These are phyloP conservation scores for Sclerodermus sp. DNA, from an alignment of 2,888 invertebrate genomes.

Conservation along the genomic window DNA sequence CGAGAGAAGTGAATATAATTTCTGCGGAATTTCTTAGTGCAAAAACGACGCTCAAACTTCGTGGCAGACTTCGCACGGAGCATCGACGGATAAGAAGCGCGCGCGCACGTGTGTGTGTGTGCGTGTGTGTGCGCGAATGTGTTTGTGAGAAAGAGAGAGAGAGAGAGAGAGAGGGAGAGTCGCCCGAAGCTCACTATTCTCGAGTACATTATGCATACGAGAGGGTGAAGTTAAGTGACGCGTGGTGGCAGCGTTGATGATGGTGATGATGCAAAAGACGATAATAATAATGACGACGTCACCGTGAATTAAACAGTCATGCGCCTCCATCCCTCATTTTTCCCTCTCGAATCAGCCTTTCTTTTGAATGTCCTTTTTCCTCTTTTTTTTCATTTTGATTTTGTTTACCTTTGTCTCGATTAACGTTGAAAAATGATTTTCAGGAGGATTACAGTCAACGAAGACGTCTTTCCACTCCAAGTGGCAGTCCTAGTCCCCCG, in stretches of 20 bases:
- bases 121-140: too few species aligned
- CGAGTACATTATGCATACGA: slow-evolving; percentile 24
- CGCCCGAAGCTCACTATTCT: slow-evolving; percentile 25
- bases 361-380: slow-evolving; percentile 2
- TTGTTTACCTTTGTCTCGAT: slow-evolving; percentile 6
- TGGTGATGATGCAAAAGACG: slow-evolving; percentile 32
- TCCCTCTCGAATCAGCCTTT: too few species aligned
- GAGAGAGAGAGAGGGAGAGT: too few species aligned
- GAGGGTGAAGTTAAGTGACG: slow-evolving; percentile 29
- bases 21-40: too few species aligned
- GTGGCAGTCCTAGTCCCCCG: slow-evolving; percentile 69
- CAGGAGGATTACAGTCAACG: slow-evolving; percentile 71
- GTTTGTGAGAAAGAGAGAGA: too few species aligned
- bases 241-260: slow-evolving; percentile 33
- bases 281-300: slow-evolving; percentile 35
- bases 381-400: slow-evolving; percentile 7
- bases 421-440: too few species aligned
- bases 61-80: too few species aligned
- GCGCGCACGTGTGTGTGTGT: too few species aligned
- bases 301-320: slow-evolving; percentile 28
- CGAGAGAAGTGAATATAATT: too few species aligned
- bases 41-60: too few species aligned
- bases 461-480: slow-evolving; percentile 75
- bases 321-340: too few species aligned
- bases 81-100: too few species aligned